Evolutionary conservation across 1,140 invertebrate genomes (phyloP).

Genomic region (Proctacanthus coquilletti): DNA sequence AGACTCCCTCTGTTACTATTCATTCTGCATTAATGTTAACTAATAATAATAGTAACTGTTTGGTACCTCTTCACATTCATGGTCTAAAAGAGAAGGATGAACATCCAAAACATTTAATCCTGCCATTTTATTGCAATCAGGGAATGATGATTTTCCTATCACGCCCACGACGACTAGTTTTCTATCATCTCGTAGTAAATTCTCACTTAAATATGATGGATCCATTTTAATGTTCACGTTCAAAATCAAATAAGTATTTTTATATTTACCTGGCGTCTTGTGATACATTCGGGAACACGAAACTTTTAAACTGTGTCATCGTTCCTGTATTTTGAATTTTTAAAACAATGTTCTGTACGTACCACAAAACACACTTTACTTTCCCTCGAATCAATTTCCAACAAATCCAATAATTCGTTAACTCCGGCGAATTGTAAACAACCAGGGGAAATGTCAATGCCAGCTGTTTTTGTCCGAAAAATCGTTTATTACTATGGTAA

Average conservation of each 20-base stretch:
- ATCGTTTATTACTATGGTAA: too few species aligned
- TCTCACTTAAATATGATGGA: slow-evolving; percentile 1
- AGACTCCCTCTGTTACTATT: background rate
- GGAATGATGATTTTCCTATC: slow-evolving; percentile 19
- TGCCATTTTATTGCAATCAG: slow-evolving; percentile 23
- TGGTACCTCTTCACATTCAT: slow-evolving; percentile 9
- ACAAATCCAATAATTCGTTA: too few species aligned
- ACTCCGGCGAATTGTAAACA: too few species aligned
- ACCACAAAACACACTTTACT: too few species aligned
- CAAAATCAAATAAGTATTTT: slow-evolving; percentile 23
- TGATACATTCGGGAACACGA: slow-evolving; percentile 3
- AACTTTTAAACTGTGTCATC: background rate
- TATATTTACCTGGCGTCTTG: slow-evolving; percentile 1
- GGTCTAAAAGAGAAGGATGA: slow-evolving; percentile 5
- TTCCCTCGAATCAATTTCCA: too few species aligned
- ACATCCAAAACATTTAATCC: slow-evolving; percentile 15
- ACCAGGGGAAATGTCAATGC: too few species aligned
- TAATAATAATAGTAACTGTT: background rate
- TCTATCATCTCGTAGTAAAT: slow-evolving; percentile 6
- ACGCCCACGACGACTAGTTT: slow-evolving; percentile 21
- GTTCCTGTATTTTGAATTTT: background rate
- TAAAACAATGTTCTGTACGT: background rate
- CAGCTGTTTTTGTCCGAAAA: too few species aligned
- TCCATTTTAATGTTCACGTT: slow-evolving; percentile 55
- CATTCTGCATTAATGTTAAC: background rate